These are phyloP conservation scores for Xerus rutilus DNA, from an alignment of 2,797 vertebrate species.

Conservation along the genomic window DNA sequence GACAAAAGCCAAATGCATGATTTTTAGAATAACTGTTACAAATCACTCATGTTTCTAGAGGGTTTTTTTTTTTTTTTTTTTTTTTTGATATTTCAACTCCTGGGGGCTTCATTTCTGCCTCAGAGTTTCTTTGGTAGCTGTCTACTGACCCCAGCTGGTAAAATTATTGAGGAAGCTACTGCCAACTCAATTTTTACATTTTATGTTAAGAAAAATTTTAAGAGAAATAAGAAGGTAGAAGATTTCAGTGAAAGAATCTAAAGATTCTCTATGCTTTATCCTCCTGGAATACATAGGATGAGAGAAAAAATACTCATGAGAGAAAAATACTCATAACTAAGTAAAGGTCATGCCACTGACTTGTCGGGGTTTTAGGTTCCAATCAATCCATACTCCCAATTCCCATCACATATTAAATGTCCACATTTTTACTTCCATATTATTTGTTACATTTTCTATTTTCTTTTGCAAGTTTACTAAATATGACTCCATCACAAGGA, in stretches of 20 bases:
- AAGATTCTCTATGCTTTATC: background rate
- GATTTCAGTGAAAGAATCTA: background rate
- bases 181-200: background rate
- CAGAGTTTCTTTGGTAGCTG: slow-evolving; percentile 54
- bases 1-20: background rate
- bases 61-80: background rate
- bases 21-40: background rate
- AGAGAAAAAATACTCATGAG: background rate
- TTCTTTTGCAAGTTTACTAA: slow-evolving; percentile 51
- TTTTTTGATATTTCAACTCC: background rate
- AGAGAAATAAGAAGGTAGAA: slow-evolving; percentile 8
- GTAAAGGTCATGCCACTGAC: background rate
- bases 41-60: background rate
- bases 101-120: background rate
- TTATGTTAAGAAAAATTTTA: background rate
- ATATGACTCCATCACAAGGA: background rate
- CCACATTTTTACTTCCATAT: background rate
- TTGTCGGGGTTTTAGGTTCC: slow-evolving; percentile 33
- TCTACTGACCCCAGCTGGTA: slow-evolving; percentile 81
- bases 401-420: background rate
- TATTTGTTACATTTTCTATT: background rate
- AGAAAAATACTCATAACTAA: background rate
- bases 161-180: slow-evolving; percentile 59
- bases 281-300: background rate
- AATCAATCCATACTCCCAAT: background rate